Percentiles rank a stretch among this genome's conserved stretches.
Conservation (phyloP, 2,888 invertebrate genomes). For the Fragum sueziense region DNA sequence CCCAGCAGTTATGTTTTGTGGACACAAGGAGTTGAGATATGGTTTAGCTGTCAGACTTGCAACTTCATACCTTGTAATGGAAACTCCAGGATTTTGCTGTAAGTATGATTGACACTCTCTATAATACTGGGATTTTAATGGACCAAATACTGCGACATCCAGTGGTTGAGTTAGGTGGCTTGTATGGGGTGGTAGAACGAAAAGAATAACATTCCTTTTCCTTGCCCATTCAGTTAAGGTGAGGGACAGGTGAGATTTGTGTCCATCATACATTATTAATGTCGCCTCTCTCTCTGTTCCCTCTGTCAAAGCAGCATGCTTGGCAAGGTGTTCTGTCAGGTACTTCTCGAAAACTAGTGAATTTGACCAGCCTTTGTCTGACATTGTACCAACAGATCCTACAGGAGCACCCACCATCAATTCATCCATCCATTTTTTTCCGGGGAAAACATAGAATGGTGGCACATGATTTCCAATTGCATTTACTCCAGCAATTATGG, state of each 20-base stretch:
- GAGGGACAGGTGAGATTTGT: too few relatives aligned
- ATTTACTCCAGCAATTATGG: background rate
- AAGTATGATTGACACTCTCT: slow-evolving; percentile 31
- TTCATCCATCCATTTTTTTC: background rate
- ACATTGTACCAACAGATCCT: slow-evolving; percentile 1
- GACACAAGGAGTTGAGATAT: background rate
- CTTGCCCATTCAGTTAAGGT: slow-evolving; percentile 47
- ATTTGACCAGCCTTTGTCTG: slow-evolving; percentile 10
- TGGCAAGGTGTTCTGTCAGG: background rate
- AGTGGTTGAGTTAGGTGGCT: too few relatives aligned
- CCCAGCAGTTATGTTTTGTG: background rate
- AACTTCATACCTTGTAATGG: slow-evolving; percentile 5
- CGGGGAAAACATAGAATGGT: background rate
- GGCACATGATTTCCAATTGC: background rate
- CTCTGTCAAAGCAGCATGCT: background rate
- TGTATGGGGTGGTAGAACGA: too few relatives aligned
- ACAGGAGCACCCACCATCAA: background rate
- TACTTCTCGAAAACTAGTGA: background rate
- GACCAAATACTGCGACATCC: slow-evolving; percentile 39
- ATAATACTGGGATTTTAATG: slow-evolving; percentile 29
- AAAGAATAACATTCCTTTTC: slow-evolving; percentile 40
- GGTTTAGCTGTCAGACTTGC: background rate
- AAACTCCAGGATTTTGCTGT: slow-evolving; percentile 25
- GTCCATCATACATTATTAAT: too few relatives aligned
- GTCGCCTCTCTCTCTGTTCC: slow-evolving; percentile 10